Evolutionary conservation across 2,113 vertebrate genomes (phyloP).

Genomic region (Tor tambroides): DNA sequence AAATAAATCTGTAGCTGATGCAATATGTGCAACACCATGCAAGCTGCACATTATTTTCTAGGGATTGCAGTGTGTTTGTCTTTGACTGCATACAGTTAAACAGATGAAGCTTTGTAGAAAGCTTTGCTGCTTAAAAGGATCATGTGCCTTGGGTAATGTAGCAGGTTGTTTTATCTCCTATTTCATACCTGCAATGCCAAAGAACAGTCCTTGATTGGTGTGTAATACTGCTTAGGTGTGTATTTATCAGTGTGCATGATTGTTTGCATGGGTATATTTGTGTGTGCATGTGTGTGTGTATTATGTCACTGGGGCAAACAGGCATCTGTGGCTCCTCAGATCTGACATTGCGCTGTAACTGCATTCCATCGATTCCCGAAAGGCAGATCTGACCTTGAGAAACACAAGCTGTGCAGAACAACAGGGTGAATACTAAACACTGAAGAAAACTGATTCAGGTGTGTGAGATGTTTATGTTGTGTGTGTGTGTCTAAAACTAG

Average conservation of each 20-base stretch:
- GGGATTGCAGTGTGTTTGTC: background rate
- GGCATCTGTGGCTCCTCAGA: constrained; percentile 29
- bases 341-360: constrained; percentile 47
- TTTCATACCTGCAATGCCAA: background rate
- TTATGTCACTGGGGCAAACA: constrained; percentile 30
- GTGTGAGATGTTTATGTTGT: constrained; percentile 5
- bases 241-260: constrained; percentile 35
- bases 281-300: background rate
- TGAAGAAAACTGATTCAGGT: constrained; percentile 12
- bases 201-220: background rate
- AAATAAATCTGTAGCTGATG: constrained; percentile 39
- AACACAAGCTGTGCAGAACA: constrained; percentile 35
- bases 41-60: constrained; percentile 24
- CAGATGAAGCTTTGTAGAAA: background rate
- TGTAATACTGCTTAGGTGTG: background rate
- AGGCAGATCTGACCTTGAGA: constrained; percentile 55
- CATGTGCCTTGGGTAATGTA: background rate
- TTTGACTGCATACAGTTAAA: background rate
- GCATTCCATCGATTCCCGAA: constrained; percentile 48
- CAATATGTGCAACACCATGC: constrained; percentile 26
- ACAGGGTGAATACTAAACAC: constrained; percentile 42
- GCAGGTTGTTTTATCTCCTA: background rate
- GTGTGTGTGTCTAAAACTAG: constrained; percentile 6
- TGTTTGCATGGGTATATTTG: background rate
- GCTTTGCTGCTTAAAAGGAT: background rate